Base-by-base conservation (phyloP, 2,113 vertebrate genomes). In the Smithornis capensis region DNA sequence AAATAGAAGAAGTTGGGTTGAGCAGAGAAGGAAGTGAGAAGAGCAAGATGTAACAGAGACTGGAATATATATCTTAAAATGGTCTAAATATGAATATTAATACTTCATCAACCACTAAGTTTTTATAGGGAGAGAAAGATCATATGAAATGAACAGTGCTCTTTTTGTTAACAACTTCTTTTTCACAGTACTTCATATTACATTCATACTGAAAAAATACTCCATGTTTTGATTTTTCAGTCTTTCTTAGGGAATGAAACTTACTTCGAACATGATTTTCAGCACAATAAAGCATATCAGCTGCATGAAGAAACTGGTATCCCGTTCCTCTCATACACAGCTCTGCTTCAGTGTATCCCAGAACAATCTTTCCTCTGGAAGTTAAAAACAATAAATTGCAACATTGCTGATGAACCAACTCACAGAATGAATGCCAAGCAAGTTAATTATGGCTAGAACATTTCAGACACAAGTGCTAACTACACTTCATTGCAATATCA, bases 241-340 rank as follows among this genome's bases (percentile, higher is more conserved):
- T 24, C 18, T 28, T 83, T 68, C 25, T 68, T 42, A 22, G 45
- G 17, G 33, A 84, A 90, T 3, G 27, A 53, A 82, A 97, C 98
- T 98, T 97, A 99, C 99, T 98, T 95, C 98, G 97, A 42, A 98
- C 22, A 40, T 99, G 99, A 91, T 97, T 98, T 59, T 99, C 99
- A 19, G 98, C 98, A 71, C 98, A 99, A 78, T 99, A 96, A 80
- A 99, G 98, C 98, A 99, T 99, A 77, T 99, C 99, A 8, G 98
- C 99, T 63, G 98, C 98, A 52, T 99, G 99, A 94, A 99, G 2
- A 64, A 99, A 99, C 81, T 99, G 99, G 86, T 99, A 99, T 15
- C 99, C 99, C 3, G 98, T 98, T 68, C 98, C 98, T 92, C 97
- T 96, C 76, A 97, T 92, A 57, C 98, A 98, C 14, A 99, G 95